Base-by-base conservation (phyloP, 2,797 vertebrate species). In the Lacerta agilis region DNA sequence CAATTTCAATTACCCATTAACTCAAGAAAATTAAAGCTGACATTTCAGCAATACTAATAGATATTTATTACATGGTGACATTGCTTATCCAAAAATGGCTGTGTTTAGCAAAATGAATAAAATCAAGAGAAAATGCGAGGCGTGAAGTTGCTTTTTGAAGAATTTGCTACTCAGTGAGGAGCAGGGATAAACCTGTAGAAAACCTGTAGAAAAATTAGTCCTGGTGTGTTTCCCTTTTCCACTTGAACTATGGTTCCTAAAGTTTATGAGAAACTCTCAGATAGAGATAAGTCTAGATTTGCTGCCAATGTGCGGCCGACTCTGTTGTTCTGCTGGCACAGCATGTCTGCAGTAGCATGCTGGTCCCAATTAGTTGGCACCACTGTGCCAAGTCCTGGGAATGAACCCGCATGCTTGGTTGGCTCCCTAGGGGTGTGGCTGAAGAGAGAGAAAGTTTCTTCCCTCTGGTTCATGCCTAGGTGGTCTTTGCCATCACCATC, bases 1-100 rank as follows among this genome's bases (percentile, higher is more conserved):
- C 10, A 87, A 5, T 73, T 90, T 90, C 87, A 77, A 20, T 89
- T 91, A 79, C 45, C 38, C 90, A 61, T 38, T 93, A 76, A 86
- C 76, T 85, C 0, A 0, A 1, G 64, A 69, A 13, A 36, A 67
- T 10, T 87, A 55, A 85, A 29, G 1, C 75, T 89, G 78, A 76
- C 27, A n/a, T 88, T 92, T 93, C 71, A 79, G 80, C 64, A 8
- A 17, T 79, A 20, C 49, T 88, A 79, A 81, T 79, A 66, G 3
- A 76, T 49, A 25, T 0, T 67, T 61, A 3, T 69, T 86, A 78
- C 25, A 67, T 29, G 64, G 58, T 87, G 55, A 41, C 36, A 73
- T 38, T 75, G 43, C 43, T 87, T 81, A 69, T 36, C 5, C 10
- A 43, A 81, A 85, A 89, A 29, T 83, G 41, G 23, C 25, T 83